phyloP scores from a whole-genome alignment of 2,888 invertebrate species.

The Drosophila sordidula region DNA sequence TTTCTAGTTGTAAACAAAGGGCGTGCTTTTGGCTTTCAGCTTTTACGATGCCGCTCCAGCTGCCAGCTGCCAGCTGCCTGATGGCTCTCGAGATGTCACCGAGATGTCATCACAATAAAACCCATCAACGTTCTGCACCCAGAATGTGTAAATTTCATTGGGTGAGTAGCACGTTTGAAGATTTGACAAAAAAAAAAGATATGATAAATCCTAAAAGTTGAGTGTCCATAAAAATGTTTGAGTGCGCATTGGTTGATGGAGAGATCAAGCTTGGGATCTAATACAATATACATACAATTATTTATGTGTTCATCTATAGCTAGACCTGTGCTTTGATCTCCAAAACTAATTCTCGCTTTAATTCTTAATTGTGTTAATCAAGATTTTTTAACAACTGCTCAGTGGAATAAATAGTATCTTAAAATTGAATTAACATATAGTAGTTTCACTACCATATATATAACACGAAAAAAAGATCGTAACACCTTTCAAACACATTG shows the following conservation, averaged over 20 bases:
- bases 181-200: constrained; percentile 15
- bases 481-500: no score
- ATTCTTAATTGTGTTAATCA: not conserved
- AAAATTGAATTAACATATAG: no score
- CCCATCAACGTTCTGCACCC: constrained; percentile 28
- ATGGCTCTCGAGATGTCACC: constrained; percentile 13
- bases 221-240: constrained; percentile 30
- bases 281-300: not conserved
- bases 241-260: constrained; percentile 22
- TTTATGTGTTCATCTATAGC: not conserved
- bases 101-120: constrained; percentile 66
- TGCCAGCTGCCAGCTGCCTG: constrained; percentile 11
- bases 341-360: not conserved
- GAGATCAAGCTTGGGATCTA: constrained; percentile 13
- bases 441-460: no score
- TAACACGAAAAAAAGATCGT: not conserved
- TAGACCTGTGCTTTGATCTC: not conserved
- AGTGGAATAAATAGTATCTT: no score
- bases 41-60: constrained; percentile 46
- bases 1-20: constrained; percentile 61
- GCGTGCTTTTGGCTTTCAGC: constrained; percentile 47
- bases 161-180: constrained; percentile 61
- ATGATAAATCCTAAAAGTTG: constrained; percentile 5
- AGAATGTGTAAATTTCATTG: constrained; percentile 46
- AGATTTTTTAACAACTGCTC: no score